These are phyloP conservation scores for Geophilus truncorum DNA, from an alignment of 2,888 invertebrate genomes.

Conservation along the genomic window DNA sequence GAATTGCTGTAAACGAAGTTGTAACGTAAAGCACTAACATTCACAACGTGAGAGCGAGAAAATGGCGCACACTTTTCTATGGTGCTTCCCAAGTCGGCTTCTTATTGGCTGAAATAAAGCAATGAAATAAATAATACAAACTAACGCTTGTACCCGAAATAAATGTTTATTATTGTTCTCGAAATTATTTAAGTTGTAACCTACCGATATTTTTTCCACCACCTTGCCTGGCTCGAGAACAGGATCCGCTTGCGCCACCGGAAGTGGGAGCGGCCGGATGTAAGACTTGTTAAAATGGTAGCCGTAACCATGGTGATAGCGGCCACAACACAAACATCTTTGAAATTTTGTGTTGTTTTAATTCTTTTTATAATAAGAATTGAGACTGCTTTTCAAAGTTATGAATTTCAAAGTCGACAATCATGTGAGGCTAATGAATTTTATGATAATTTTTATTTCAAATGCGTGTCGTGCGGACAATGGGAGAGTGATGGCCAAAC, in stretches of 20 bases:
- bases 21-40: not conserved
- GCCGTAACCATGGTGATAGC: not conserved
- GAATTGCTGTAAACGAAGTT: constrained; percentile 1
- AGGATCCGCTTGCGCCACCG: not conserved
- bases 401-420: not conserved
- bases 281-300: too few species aligned
- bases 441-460: not conserved
- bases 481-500: not conserved
- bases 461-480: not conserved
- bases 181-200: too few species aligned
- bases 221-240: not conserved
- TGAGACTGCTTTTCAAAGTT: not conserved
- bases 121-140: not conserved
- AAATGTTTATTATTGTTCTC: too few species aligned
- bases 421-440: not conserved
- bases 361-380: not conserved
- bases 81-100: not conserved
- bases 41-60: not conserved
- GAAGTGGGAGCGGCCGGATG: too few species aligned
- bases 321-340: not conserved
- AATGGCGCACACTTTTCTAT: not conserved
- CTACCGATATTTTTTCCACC: not conserved
- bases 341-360: not conserved
- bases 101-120: not conserved
- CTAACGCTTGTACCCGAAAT: too few species aligned